A percentile compares a stretch with the other conserved stretches of the same genome.
Evolutionary conservation across 2,888 invertebrate species (phyloP).

Genomic region (Himalopsyche anomala): DNA sequence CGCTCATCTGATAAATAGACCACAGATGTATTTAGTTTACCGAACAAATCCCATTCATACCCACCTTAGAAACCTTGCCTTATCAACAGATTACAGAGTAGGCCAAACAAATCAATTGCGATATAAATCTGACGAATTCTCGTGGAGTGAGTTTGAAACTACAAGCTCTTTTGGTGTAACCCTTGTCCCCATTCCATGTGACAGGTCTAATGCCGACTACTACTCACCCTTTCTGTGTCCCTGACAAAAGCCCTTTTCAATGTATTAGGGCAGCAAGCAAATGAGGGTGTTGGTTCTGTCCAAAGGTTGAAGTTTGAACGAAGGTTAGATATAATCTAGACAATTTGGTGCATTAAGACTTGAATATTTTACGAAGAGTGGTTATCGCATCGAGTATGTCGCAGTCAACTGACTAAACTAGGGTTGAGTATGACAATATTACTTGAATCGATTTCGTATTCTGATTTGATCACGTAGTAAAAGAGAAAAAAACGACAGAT

Average conservation of each 20-base stretch:
- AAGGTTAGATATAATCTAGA: constrained; percentile 38
- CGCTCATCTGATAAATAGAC: too few species aligned
- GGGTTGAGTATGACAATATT: too few species aligned
- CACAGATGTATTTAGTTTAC: too few species aligned
- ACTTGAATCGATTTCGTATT: too few species aligned
- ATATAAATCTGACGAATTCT: constrained; percentile 55
- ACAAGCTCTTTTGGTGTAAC: constrained; percentile 48
- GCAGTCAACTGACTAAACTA: neutral
- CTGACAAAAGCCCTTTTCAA: constrained; percentile 54
- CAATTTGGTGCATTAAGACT: neutral
- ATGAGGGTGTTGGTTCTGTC: constrained; percentile 52
- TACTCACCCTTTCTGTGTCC: constrained; percentile 44
- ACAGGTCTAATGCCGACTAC: constrained; percentile 55
- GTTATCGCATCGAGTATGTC: neutral
- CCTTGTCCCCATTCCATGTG: constrained; percentile 57
- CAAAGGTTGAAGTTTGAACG: constrained; percentile 17
- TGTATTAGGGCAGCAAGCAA: constrained; percentile 53
- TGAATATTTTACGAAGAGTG: neutral
- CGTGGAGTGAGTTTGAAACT: constrained; percentile 45
- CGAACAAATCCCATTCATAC: neutral
- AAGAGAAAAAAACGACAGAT: too few species aligned
- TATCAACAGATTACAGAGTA: constrained; percentile 51
- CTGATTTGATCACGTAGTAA: too few species aligned
- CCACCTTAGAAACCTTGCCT: constrained; percentile 21
- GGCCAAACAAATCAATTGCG: constrained; percentile 55